Percentiles rank a stretch among this genome's conserved stretches.
Evolutionary conservation across 2,113 vertebrate species (phyloP).

Genomic region (Seriola quinqueradiata): DNA sequence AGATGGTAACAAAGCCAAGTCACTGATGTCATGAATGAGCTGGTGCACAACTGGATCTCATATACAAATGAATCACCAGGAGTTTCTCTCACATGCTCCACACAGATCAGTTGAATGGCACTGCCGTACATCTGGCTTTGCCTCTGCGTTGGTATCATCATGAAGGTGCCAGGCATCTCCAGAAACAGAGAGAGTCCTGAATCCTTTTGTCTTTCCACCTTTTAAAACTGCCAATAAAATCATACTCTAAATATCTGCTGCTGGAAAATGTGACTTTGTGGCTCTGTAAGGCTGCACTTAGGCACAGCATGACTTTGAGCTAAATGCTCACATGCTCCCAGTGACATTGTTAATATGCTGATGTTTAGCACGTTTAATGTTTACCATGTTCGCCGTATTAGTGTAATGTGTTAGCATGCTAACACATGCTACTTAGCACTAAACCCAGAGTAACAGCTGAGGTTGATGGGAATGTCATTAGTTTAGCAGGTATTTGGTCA

Average conservation of each 20-base stretch:
- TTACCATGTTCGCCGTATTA: not conserved
- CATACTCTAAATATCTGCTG: constrained; percentile 23
- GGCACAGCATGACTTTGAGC: not conserved
- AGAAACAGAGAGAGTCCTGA: constrained; percentile 9
- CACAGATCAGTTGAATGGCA: constrained; percentile 21
- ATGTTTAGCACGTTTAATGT: not conserved
- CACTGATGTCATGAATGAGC: constrained; percentile 66
- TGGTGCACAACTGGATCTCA: constrained; percentile 58
- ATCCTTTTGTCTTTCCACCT: not conserved
- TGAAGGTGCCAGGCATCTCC: constrained; percentile 4
- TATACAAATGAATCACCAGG: constrained; percentile 54
- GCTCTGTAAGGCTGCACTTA: not conserved
- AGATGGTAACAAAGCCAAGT: constrained; percentile 61
- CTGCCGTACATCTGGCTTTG: not conserved
- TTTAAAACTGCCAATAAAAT: constrained; percentile 17
- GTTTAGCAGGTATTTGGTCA: not conserved
- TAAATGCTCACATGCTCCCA: not conserved
- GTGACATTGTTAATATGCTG: not conserved
- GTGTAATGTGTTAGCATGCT: not conserved
- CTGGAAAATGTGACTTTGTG: not conserved
- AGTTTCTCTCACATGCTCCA: constrained; percentile 24
- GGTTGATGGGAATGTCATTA: not conserved
- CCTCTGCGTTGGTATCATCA: not conserved
- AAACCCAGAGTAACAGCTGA: not conserved
- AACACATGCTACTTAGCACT: not conserved